A percentile compares a stretch with the other conserved stretches of the same genome.
These are phyloP conservation scores for Sebastes itinus DNA, from an alignment of 2,797 vertebrate species.

Conservation along the genomic window DNA sequence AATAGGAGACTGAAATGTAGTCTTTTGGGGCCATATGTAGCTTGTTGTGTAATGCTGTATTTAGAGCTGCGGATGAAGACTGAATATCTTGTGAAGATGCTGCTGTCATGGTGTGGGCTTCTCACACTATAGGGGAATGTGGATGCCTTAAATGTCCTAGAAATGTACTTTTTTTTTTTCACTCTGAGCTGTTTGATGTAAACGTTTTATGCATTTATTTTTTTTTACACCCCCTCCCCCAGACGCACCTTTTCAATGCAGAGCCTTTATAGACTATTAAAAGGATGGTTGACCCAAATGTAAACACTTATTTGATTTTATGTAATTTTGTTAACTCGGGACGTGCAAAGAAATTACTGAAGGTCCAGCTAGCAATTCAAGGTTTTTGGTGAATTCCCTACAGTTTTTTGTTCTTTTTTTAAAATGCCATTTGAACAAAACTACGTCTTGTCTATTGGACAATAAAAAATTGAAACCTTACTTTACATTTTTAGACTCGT, in stretches of 20 bases:
- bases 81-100: constrained; percentile 51
- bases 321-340: background rate
- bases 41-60: constrained; percentile 48
- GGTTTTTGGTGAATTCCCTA: background rate
- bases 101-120: constrained; percentile 50
- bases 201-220: constrained; percentile 43
- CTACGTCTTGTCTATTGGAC: constrained; percentile 70
- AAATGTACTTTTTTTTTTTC: constrained; percentile 20
- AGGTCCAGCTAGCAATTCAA: constrained; percentile 3
- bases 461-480: constrained; percentile 69
- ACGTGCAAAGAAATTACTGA: background rate
- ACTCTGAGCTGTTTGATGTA: constrained; percentile 39
- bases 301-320: constrained; percentile 10
- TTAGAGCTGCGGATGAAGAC: constrained; percentile 37
- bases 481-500: background rate
- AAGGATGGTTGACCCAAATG: constrained; percentile 35
- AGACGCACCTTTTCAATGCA: constrained; percentile 36
- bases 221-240: constrained; percentile 41
- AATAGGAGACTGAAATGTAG: constrained; percentile 11
- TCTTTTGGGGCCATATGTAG: constrained; percentile 60
- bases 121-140: constrained; percentile 30
- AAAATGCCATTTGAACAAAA: constrained; percentile 36
- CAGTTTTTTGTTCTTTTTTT: constrained; percentile 22
- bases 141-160: constrained; percentile 57
- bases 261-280: constrained; percentile 61